phyloP scores from a whole-genome alignment of 2,113 vertebrate species.

The Malaclemys terrapin region DNA sequence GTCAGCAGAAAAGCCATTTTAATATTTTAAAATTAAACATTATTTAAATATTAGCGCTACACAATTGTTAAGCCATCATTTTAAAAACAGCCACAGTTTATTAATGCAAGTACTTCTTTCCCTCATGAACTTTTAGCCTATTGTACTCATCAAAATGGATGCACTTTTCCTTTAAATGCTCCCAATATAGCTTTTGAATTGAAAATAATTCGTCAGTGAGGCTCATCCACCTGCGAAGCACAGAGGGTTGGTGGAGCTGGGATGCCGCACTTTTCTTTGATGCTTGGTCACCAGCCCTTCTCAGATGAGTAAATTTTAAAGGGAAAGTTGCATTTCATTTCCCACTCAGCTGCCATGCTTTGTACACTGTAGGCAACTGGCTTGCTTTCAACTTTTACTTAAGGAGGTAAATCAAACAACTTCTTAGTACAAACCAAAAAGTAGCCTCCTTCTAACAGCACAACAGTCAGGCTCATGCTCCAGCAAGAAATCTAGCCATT shows the following conservation, averaged over 20 bases:
- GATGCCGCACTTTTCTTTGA: not conserved
- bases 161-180: not conserved
- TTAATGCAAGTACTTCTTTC: not conserved
- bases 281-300: not conserved
- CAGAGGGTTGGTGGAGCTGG: not conserved
- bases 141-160: not conserved
- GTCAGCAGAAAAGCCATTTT: not conserved
- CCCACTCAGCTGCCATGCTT: not conserved
- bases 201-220: not conserved
- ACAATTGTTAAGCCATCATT: not conserved
- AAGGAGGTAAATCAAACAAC: not conserved
- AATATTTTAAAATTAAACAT: not conserved
- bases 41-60: not conserved
- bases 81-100: not conserved
- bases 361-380: not conserved
- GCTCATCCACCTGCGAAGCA: not conserved
- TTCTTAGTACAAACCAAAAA: not conserved
- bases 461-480: not conserved
- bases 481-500: not conserved
- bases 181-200: not conserved
- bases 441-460: not conserved
- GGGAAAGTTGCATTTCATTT: fast-evolving
- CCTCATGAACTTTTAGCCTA: not conserved
- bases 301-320: not conserved
- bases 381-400: not conserved